Evolutionary conservation across 2,888 invertebrate species (phyloP).

Genomic region (Drosophila pegasa): DNA sequence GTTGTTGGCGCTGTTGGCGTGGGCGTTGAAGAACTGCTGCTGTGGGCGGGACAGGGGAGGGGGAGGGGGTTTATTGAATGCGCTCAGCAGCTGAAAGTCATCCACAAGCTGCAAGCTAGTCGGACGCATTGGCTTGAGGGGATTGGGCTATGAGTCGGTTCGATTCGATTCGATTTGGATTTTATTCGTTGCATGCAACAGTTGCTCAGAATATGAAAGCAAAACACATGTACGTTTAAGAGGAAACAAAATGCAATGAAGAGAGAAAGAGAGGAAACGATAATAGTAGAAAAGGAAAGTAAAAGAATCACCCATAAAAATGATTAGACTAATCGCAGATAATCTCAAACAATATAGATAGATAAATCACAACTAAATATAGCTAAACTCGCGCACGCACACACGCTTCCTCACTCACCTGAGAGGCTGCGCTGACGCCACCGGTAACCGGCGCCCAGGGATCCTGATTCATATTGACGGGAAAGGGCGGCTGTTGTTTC

Average conservation of each 20-base stretch:
- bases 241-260: conserved; percentile 52
- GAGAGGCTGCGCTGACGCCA: conserved; percentile 78
- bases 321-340: conserved; percentile 42
- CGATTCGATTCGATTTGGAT: conserved; percentile 33
- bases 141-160: conserved; percentile 36
- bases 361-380: conserved; percentile 11
- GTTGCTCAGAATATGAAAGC: conserved; percentile 46
- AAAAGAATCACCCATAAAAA: conserved; percentile 43
- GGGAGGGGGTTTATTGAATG: conserved; percentile 63
- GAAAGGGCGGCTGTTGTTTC: conserved; percentile 85
- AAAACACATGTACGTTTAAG: conserved; percentile 20
- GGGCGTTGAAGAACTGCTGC: conserved; percentile 21
- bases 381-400: conserved; percentile 21
- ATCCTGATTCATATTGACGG: conserved; percentile 85
- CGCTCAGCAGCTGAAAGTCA: conserved; percentile 58
- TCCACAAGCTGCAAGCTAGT: conserved; percentile 66
- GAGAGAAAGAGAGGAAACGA: conserved; percentile 35
- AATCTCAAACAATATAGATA: conserved; percentile 30
- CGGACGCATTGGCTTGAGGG: conserved; percentile 63
- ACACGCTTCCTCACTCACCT: conserved; percentile 75
- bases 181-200: conserved; percentile 62
- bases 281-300: conserved; percentile 39
- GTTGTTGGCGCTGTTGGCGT: neutral
- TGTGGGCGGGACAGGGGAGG: conserved; percentile 45
- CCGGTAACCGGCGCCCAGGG: conserved; percentile 84